Conservation (phyloP, 92 coral and sea anemone species). For the Phenganax marumi region DNA sequence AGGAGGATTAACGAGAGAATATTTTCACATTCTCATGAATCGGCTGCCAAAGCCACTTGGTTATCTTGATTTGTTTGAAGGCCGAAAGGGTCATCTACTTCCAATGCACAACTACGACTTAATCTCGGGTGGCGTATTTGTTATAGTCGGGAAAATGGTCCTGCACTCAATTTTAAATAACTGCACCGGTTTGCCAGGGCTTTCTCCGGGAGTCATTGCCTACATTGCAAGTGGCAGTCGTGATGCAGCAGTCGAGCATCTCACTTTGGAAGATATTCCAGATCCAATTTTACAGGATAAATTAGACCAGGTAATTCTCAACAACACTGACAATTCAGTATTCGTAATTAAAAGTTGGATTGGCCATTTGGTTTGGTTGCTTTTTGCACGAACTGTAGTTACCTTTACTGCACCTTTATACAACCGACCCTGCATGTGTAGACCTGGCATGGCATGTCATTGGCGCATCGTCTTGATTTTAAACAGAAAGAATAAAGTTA, state of each 20-base stretch:
- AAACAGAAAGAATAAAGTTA: too few relatives aligned
- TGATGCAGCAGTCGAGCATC: constrained; percentile 47
- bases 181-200: constrained; percentile 46
- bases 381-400: too few relatives aligned
- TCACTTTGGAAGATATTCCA: constrained; percentile 22
- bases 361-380: too few relatives aligned
- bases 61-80: constrained; percentile 50
- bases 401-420: too few relatives aligned
- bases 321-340: too few relatives aligned
- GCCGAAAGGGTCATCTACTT: constrained; percentile 46
- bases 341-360: too few relatives aligned
- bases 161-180: constrained; percentile 48
- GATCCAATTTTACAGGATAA: neutral
- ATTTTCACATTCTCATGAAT: constrained; percentile 45
- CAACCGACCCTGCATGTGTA: too few relatives aligned
- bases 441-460: too few relatives aligned
- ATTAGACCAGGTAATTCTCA: too few relatives aligned
- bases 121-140: constrained; percentile 48
- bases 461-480: too few relatives aligned
- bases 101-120: constrained; percentile 53
- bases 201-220: constrained; percentile 44
- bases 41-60: constrained; percentile 27
- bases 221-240: constrained; percentile 33
- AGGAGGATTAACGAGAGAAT: constrained; percentile 45
- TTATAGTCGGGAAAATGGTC: neutral